These are phyloP conservation scores for Buceros bicornis DNA, from an alignment of 2,797 vertebrate genomes.

Conservation along the genomic window DNA sequence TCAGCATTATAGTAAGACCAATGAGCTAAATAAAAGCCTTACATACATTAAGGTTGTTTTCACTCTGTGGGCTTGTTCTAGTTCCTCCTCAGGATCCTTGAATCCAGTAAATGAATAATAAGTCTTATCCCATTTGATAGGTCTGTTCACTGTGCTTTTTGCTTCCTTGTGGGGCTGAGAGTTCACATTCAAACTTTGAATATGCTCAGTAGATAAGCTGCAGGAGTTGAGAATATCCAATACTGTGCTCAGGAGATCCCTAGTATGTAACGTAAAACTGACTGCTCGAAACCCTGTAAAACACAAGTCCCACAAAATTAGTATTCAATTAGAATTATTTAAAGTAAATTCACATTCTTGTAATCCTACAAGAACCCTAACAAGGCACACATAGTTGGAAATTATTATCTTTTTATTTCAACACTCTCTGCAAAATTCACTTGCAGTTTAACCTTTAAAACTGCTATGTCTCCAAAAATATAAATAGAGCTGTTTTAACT, in stretches of 20 bases:
- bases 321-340: background rate
- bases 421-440: background rate
- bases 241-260: constrained; percentile 92
- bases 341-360: background rate
- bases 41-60: constrained; percentile 89
- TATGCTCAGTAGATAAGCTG: constrained; percentile 90
- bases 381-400: background rate
- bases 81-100: constrained; percentile 92
- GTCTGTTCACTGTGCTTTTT: constrained; percentile 83
- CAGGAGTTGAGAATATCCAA: constrained; percentile 92
- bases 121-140: constrained; percentile 95
- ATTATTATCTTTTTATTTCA: background rate
- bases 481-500: background rate
- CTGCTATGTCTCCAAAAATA: background rate
- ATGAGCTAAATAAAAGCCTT: background rate
- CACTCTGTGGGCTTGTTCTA: constrained; percentile 87
- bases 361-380: background rate
- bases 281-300: constrained; percentile 92
- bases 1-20: background rate
- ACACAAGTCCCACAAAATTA: constrained; percentile 65
- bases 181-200: constrained; percentile 79
- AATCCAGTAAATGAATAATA: constrained; percentile 95
- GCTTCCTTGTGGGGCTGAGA: constrained; percentile 66
- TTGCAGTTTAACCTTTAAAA: background rate
- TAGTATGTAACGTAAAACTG: constrained; percentile 90